Base-by-base conservation (phyloP, 2,797 vertebrate genomes). In the Pangasius mekongensis region DNA sequence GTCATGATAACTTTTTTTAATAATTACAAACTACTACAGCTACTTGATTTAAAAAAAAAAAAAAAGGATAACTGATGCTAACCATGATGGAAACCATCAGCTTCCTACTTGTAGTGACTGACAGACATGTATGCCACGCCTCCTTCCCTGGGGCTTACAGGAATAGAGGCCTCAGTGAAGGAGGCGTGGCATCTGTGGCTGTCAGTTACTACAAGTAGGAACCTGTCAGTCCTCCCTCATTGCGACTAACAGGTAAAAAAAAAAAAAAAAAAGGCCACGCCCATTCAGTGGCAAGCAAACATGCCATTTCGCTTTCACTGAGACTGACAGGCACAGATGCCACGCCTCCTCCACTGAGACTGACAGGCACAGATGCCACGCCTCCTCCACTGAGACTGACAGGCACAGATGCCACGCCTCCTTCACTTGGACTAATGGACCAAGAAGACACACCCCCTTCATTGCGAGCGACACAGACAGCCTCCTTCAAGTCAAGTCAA, bases 301-400 rank as follows among this genome's bases (percentile, higher is more conserved):
- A 30, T 39, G 47, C 27, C 89, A 90, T 84, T 87, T 52, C 47
- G 87, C 91, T 47, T 64, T 20, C 18, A 33, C 24, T 3, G 5
- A 39, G 58, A 82, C 22, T 1, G 78, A 76, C 39, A 49, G 24
- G 3, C 5, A 39, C 5, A 27, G 20, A 43, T 2, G 36, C 20
- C 33, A 74, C 9, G 13, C 30, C 67, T 36, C 6, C 67, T 6
- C 16, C 11, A 14, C 2, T n/a, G 9, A 33, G 54, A 58, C 30
- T 24, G 77, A 73, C 16, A 22, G 36, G 5, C 9, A 39, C 5
- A 74, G 18, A 22, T 8, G 36, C 7, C 33, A 43, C 20, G 13
- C 24, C 43, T 77, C 16, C 74, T 30, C 20, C 30, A 56, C 14
- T 54, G 9, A 47, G 0, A 49, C 24, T 27, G 49, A 71, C 14